These are phyloP conservation scores for Umimayanthus kanabou DNA, from an alignment of 92 coral and sea anemone genomes.

Conservation along the genomic window DNA sequence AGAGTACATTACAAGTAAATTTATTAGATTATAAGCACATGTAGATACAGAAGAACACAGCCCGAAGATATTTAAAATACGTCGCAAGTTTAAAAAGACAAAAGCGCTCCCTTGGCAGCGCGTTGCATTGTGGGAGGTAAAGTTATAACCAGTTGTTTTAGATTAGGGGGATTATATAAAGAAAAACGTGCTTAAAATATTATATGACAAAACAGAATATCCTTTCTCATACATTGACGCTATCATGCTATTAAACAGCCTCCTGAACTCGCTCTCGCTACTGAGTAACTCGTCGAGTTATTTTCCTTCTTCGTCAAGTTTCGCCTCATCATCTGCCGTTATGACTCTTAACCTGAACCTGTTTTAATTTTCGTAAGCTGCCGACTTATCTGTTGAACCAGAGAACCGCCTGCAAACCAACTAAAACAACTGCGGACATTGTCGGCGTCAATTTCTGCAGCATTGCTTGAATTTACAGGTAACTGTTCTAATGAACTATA, in stretches of 20 bases:
- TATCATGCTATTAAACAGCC: background rate
- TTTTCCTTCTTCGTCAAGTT: background rate
- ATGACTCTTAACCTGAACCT: background rate
- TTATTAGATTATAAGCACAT: constrained; percentile 41
- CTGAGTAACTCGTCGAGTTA: background rate
- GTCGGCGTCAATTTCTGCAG: background rate
- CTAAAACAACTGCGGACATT: background rate
- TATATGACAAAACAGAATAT: constrained; percentile 12
- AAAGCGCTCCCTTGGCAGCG: constrained; percentile 25
- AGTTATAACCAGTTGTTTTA: constrained; percentile 12
- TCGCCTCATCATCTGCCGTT: background rate
- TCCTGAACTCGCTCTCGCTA: background rate
- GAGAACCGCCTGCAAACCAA: background rate
- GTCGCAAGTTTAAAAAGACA: constrained; percentile 46
- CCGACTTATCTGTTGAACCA: background rate
- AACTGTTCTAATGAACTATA: background rate
- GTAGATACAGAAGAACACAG: constrained; percentile 35
- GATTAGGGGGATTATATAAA: constrained; percentile 31
- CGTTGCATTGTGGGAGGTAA: constrained; percentile 18
- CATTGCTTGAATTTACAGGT: background rate
- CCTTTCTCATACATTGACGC: constrained; percentile 1
- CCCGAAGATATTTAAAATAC: constrained; percentile 36
- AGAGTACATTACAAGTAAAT: constrained; percentile 37
- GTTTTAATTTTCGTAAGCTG: background rate
- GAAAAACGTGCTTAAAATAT: constrained; percentile 1